These are phyloP conservation scores for Tiliacea aurago DNA, from an alignment of 2,888 invertebrate genomes.

Conservation along the genomic window DNA sequence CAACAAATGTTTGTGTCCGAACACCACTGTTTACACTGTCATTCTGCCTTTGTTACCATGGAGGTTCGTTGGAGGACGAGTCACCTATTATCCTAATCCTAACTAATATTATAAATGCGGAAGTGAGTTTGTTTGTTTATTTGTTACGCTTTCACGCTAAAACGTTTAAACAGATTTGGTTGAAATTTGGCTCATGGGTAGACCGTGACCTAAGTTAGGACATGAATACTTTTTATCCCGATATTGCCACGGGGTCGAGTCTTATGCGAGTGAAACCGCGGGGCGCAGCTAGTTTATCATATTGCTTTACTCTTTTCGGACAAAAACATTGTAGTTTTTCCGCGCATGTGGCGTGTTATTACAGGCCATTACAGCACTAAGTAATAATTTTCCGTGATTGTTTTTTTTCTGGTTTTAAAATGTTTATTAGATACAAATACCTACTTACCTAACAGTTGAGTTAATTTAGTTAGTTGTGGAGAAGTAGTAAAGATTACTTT, in stretches of 20 bases:
- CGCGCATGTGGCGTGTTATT: conserved; percentile 34
- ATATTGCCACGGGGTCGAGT: no score
- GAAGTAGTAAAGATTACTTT: neutral
- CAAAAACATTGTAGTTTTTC: conserved; percentile 60
- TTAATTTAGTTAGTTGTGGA: neutral
- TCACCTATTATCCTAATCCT: conserved; percentile 47
- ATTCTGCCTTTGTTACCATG: conserved; percentile 64
- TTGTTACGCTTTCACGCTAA: no score
- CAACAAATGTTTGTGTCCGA: conserved; percentile 75
- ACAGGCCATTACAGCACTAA: conserved; percentile 32
- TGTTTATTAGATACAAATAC: neutral
- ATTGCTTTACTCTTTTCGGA: conserved; percentile 55
- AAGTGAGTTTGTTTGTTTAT: no score
- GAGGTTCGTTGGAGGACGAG: conserved; percentile 61
- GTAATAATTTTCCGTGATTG: conserved; percentile 33
- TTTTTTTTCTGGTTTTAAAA: conserved; percentile 20
- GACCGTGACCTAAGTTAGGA: no score
- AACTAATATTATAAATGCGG: no score
- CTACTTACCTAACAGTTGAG: neutral
- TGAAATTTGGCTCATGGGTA: no score
- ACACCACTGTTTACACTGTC: conserved; percentile 65
- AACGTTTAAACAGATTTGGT: no score
- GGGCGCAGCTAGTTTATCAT: conserved; percentile 24
- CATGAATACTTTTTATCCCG: no score
- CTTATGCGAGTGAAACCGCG: no score